Evolutionary conservation across 2,797 vertebrate genomes (phyloP).

Genomic region (Calcarius lapponicus): DNA sequence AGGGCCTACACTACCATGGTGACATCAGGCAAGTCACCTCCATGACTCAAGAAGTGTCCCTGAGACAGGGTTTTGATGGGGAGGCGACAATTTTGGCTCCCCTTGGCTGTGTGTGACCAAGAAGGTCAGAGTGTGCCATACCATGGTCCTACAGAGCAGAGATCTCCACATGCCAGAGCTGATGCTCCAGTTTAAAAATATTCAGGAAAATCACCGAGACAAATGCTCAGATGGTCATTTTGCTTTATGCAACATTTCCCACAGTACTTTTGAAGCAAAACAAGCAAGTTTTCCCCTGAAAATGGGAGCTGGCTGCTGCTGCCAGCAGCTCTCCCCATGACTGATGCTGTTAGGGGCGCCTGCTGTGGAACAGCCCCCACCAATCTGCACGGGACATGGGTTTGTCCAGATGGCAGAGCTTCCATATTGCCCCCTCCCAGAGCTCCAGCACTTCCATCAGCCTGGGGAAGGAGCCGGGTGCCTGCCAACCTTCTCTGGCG

Average conservation of each 20-base stretch:
- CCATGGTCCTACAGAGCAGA: rapidly evolving
- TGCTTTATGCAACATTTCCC: background rate
- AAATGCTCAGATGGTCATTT: background rate
- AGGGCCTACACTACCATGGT: rapidly evolving
- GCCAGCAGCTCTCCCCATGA: background rate
- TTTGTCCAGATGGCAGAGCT: background rate
- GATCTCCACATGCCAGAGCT: rapidly evolving
- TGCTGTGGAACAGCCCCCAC: background rate
- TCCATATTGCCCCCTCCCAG: rapidly evolving
- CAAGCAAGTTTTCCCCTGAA: background rate
- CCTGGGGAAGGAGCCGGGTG: background rate
- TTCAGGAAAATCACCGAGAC: background rate
- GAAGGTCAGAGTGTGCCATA: rapidly evolving
- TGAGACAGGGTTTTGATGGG: background rate
- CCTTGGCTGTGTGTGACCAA: rapidly evolving
- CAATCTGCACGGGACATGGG: rapidly evolving
- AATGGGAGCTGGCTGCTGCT: background rate
- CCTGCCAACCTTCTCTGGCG: background rate
- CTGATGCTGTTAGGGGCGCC: background rate
- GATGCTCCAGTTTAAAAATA: background rate
- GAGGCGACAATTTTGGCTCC: background rate
- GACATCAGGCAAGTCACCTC: background rate
- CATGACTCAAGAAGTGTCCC: background rate
- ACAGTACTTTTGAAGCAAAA: background rate
- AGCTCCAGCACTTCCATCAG: background rate